Evolutionary conservation across 1,140 invertebrate species (phyloP), one percentile per base, ranked within the genome.

Genomic region (Agraylea sexmaculata): DNA sequence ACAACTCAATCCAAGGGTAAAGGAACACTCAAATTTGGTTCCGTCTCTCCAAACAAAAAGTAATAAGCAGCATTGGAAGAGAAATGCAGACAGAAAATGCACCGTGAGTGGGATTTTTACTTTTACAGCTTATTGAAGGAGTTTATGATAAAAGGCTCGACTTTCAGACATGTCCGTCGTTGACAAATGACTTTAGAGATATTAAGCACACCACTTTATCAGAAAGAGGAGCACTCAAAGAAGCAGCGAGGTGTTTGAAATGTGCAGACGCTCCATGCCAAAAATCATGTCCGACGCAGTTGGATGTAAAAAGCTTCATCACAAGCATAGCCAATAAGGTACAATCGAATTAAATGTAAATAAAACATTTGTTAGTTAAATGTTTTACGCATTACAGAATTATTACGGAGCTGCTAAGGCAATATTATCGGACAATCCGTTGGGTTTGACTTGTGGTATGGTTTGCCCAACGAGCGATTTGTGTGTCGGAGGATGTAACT

Each of bases 201-300:
- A 87, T 98, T 22, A 99, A 99, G 61, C 91, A 90, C 51, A 98
- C 92, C 15, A 97, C 94, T 0, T 54, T 98, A 29, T 93, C 90
- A 52, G 94, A 99, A 62, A 71, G 93, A 6, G 93, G 80, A 2
- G 94, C 94, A 0, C 58, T 99, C 11, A 76, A 71, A 44, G 94
- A 99, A 65, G 89, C 95, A 0, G 74, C 78, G 1, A 71, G 93
- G 37, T 97, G 92, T 58, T 66, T 99, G 6, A 99, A 98, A 61
- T 99, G 94, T 64, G 92, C 87, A 0, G 95, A 99, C 68, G 93
- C 94, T 0, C 94, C 94, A 0, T 99, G 94, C 58, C 94, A 98
- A 66, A 98, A 98, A 62, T 90, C 87, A 4, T 99, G 94, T 55
- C 94, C 94, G 1, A 99, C 94, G 0, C 91, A 97, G 60, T 62